Conservation (phyloP, 2,113 vertebrate species). For the Notiomystis cincta region DNA sequence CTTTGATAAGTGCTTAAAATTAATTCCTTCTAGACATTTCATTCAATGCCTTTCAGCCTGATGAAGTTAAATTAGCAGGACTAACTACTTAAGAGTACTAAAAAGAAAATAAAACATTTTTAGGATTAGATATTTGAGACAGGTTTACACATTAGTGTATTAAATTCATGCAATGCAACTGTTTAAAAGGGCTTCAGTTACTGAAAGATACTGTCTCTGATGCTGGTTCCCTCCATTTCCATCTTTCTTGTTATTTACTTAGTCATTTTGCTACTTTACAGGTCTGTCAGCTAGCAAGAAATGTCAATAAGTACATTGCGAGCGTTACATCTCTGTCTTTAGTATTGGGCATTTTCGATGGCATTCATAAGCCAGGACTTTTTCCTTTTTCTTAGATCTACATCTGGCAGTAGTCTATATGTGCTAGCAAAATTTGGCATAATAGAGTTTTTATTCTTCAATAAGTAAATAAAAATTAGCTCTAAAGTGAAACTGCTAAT, state of each 20-base stretch:
- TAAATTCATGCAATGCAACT: neutral
- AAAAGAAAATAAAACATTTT: conserved; percentile 3
- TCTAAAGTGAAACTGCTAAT: neutral
- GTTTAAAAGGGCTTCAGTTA: neutral
- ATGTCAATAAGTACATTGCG: neutral
- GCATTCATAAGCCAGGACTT: neutral
- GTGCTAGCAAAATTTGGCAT: neutral
- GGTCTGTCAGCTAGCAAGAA: neutral
- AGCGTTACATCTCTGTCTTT: neutral
- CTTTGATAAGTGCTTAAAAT: conserved; percentile 28
- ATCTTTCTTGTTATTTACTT: neutral
- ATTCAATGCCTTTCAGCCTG: neutral
- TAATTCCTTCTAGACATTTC: neutral
- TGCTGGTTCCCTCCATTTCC: neutral
- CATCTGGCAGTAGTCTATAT: neutral
- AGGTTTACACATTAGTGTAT: neutral
- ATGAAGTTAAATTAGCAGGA: conserved; percentile 30
- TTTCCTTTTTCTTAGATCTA: neutral
- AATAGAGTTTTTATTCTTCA: neutral
- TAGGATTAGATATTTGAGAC: neutral
- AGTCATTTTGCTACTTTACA: neutral
- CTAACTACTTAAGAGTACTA: neutral
- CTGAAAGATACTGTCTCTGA: neutral
- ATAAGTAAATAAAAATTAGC: neutral
- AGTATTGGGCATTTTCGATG: neutral